Evolutionary conservation across 1,140 invertebrate species (phyloP).

Genomic region (Thaumatotibia leucotreta): DNA sequence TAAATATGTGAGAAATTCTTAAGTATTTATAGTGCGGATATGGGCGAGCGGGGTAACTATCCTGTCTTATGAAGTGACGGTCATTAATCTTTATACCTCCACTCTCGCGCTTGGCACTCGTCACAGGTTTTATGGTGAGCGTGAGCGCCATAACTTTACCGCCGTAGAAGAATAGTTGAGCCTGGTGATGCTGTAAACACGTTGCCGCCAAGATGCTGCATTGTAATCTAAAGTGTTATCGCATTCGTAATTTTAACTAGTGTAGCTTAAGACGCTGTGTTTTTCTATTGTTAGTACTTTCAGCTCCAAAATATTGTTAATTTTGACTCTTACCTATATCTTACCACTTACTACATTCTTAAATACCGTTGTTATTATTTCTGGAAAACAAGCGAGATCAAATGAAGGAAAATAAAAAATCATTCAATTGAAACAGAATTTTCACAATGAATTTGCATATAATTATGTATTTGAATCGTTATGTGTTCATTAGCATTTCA

Average conservation of each 20-base stretch:
- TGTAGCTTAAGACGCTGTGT: neutral
- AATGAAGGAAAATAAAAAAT: too few species aligned
- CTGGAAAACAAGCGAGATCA: too few species aligned
- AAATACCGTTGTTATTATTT: too few species aligned
- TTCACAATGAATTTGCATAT: too few species aligned
- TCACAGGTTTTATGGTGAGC: conserved; percentile 24
- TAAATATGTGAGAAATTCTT: neutral
- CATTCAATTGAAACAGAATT: too few species aligned
- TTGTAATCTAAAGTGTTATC: neutral
- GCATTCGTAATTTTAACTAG: neutral
- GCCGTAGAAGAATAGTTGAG: neutral
- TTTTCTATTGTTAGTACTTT: too few species aligned
- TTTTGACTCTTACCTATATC: too few species aligned
- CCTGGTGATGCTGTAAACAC: neutral
- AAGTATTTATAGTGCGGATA: conserved; percentile 9
- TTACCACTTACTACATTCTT: too few species aligned
- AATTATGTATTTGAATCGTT: neutral
- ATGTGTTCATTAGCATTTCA: neutral
- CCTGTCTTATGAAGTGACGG: conserved; percentile 15
- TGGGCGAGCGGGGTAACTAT: conserved; percentile 3
- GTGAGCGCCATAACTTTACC: conserved; percentile 15
- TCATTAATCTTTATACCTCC: conserved; percentile 32
- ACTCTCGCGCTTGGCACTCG: conserved; percentile 22
- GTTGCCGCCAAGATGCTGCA: neutral
- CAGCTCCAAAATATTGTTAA: too few species aligned